Conservation (phyloP, 2,113 vertebrate genomes). For the Eretmochelys imbricata region DNA sequence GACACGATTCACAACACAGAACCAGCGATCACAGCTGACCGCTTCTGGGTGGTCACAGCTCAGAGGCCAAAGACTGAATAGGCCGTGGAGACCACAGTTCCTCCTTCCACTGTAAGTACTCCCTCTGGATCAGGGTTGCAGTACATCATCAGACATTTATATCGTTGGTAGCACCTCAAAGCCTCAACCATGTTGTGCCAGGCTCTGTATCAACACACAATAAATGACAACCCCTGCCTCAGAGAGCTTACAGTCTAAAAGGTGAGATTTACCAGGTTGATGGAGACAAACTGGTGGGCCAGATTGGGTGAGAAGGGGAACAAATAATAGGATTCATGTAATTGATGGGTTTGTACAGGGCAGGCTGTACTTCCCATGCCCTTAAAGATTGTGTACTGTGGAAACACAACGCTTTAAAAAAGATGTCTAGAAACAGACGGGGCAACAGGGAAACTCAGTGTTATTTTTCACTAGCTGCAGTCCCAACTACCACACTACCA, state of each 20-base stretch:
- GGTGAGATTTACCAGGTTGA: no score
- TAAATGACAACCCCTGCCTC: background rate
- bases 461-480: conserved; percentile 5
- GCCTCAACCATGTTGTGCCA: fast-evolving
- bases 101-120: background rate
- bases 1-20: background rate
- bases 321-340: background rate
- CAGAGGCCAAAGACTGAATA: background rate
- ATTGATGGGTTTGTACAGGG: background rate
- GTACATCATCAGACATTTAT: background rate
- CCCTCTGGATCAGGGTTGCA: background rate
- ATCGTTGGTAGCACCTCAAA: background rate
- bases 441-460: background rate
- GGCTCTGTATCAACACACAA: background rate
- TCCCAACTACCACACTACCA: background rate
- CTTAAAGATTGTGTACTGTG: background rate
- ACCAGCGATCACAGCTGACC: background rate
- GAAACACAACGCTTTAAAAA: background rate
- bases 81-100: background rate
- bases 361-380: conserved; percentile 1
- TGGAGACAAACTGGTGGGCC: no score
- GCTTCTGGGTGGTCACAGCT: background rate
- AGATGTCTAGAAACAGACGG: background rate
- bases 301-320: background rate
- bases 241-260: background rate